These are phyloP conservation scores for Chloroceryle inda DNA, from an alignment of 2,797 vertebrate genomes.

Conservation along the genomic window DNA sequence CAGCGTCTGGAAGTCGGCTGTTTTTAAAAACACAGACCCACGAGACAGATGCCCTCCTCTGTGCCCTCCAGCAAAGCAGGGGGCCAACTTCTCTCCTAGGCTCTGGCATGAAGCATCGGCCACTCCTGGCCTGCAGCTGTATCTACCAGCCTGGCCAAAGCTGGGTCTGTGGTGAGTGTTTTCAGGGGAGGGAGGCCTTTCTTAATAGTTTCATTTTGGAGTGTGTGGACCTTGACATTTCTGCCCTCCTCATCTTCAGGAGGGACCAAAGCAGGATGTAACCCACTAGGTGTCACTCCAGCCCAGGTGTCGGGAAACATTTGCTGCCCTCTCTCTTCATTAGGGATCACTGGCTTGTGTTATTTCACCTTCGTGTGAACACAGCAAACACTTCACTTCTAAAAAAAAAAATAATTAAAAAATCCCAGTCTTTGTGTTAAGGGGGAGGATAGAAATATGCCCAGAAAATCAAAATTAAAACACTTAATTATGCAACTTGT, in stretches of 20 bases:
- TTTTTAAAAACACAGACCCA: neutral
- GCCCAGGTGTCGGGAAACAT: neutral
- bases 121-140: neutral
- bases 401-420: neutral
- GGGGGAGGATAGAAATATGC: neutral
- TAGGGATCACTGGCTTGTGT: neutral
- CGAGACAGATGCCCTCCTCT: neutral
- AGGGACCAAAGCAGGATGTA: fast-evolving
- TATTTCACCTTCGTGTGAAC: neutral
- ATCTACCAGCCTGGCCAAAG: neutral
- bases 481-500: neutral
- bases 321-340: neutral
- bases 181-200: neutral
- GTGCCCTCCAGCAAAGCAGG: too few species aligned
- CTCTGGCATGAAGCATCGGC: neutral
- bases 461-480: neutral
- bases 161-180: fast-evolving
- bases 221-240: neutral
- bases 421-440: neutral
- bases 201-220: neutral
- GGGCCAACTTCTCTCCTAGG: neutral
- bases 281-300: slow-evolving; percentile 40
- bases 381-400: neutral
- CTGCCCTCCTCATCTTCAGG: neutral
- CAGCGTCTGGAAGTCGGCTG: neutral